These are phyloP conservation scores for Aldabrachelys gigantea DNA, from an alignment of 2,113 vertebrate genomes.

Conservation along the genomic window DNA sequence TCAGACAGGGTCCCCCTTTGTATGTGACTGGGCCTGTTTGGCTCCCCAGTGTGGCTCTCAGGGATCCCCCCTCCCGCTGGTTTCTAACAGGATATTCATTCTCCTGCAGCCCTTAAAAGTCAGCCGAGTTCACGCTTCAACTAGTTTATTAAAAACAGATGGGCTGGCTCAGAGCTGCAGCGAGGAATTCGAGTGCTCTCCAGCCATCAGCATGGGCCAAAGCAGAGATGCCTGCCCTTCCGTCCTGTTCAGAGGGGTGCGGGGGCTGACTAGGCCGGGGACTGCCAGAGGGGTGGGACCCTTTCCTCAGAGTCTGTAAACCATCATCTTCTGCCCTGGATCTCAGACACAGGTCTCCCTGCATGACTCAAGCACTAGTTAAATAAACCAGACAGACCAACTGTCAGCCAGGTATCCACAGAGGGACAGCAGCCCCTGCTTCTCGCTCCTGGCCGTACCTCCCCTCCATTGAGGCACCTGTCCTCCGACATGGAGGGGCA, in stretches of 20 bases:
- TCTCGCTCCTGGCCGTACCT: not conserved
- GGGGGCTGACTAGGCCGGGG: not conserved
- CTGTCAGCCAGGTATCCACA: not conserved
- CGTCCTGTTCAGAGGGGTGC: not conserved
- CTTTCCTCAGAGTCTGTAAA: not conserved
- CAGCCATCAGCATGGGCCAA: conserved; percentile 28
- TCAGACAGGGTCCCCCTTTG: not conserved
- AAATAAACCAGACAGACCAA: not conserved
- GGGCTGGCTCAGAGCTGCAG: conserved; percentile 51
- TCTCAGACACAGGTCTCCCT: not conserved
- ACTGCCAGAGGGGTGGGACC: not conserved
- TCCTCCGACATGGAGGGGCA: not conserved
- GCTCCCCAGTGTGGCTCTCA: not conserved
- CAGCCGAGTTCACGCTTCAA: conserved; percentile 61
- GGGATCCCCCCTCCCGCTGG: not conserved
- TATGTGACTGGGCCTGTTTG: fast-evolving
- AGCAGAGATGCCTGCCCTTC: conserved; percentile 17
- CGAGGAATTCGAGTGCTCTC: conserved; percentile 59
- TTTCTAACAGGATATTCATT: not conserved
- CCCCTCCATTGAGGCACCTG: too few relatives aligned
- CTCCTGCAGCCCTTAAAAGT: conserved; percentile 22
- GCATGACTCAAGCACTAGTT: not conserved
- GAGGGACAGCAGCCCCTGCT: not conserved
- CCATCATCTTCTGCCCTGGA: not conserved
- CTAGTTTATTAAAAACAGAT: conserved; percentile 73